Evolutionary conservation across 2,797 vertebrate genomes (phyloP).

Genomic region (Ctenopoma kingsleyae): DNA sequence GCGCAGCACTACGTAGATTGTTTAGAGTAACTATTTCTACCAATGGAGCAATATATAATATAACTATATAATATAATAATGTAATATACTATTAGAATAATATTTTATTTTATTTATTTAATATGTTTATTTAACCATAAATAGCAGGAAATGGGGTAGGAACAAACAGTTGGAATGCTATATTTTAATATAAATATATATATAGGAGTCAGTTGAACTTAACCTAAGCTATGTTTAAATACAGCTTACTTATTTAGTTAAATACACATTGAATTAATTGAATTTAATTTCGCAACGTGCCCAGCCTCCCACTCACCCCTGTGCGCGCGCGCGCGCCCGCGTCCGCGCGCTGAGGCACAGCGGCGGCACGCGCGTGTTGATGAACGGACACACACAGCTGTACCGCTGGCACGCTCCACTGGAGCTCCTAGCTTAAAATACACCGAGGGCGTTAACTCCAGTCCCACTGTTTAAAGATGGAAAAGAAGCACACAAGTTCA

Average conservation of each 20-base stretch:
- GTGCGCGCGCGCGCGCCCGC: background rate
- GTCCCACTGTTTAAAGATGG: background rate
- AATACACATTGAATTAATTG: too few relatives aligned
- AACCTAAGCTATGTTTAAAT: background rate
- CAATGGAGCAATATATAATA: background rate
- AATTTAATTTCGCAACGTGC: too few relatives aligned
- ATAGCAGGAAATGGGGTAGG: too few relatives aligned
- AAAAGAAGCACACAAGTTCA: background rate
- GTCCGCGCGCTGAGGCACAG: background rate
- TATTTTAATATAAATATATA: too few relatives aligned
- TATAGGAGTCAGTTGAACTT: too few relatives aligned
- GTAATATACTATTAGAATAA: background rate
- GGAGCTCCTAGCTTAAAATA: conserved; percentile 53
- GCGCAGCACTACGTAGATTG: background rate
- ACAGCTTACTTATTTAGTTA: too few relatives aligned
- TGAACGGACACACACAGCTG: conserved; percentile 38
- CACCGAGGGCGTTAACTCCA: conserved; percentile 47
- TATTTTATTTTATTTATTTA: too few relatives aligned
- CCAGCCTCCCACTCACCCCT: background rate
- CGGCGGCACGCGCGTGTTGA: conserved; percentile 4
- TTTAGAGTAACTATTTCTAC: background rate
- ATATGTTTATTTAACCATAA: too few relatives aligned
- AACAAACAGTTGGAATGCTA: too few relatives aligned
- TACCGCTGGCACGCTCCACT: conserved; percentile 36
- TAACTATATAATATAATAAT: too few relatives aligned